These are phyloP conservation scores for Watsonalla binaria DNA, from an alignment of 2,888 invertebrate genomes.

Conservation along the genomic window DNA sequence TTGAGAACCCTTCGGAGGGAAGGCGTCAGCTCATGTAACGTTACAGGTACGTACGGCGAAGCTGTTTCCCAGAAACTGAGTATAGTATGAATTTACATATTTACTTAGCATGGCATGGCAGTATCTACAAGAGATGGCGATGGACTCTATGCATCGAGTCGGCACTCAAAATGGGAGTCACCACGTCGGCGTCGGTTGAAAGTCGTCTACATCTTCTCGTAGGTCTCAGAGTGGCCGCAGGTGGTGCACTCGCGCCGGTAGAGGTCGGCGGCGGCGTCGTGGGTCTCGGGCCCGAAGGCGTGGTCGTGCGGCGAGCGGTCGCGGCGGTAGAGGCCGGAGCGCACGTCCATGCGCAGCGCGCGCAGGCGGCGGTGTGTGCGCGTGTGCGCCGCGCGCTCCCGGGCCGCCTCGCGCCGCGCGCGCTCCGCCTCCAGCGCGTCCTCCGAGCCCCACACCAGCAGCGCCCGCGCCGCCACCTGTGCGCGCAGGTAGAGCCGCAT, in stretches of 20 bases:
- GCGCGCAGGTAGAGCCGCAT: conserved; percentile 96
- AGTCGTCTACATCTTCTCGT: conserved; percentile 91
- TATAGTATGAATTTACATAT: no score
- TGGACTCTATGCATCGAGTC: no score
- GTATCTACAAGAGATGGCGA: no score
- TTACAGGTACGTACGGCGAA: no score
- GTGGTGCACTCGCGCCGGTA: conserved; percentile 87
- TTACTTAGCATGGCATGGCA: no score
- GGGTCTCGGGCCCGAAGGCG: conserved; percentile 78
- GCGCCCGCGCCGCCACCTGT: conserved; percentile 89
- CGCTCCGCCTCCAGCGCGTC: conserved; percentile 99
- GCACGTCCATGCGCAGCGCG: conserved; percentile 87
- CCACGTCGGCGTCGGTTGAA: no score
- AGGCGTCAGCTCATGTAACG: no score
- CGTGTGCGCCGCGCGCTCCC: conserved; percentile 39
- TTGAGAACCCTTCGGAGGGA: no score
- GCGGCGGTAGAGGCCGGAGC: conserved; percentile 85
- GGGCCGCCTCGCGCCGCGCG: conserved; percentile 80
- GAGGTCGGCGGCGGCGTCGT: conserved; percentile 82
- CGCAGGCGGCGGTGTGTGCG: conserved; percentile 23
- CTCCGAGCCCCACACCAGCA: conserved; percentile 92
- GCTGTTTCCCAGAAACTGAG: no score
- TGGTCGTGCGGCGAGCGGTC: conserved; percentile 85
- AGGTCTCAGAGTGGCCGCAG: conserved; percentile 85
- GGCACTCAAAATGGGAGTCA: no score